Conservation (phyloP, 2,888 invertebrate species). For the Leptarthrus brevirostris region DNA sequence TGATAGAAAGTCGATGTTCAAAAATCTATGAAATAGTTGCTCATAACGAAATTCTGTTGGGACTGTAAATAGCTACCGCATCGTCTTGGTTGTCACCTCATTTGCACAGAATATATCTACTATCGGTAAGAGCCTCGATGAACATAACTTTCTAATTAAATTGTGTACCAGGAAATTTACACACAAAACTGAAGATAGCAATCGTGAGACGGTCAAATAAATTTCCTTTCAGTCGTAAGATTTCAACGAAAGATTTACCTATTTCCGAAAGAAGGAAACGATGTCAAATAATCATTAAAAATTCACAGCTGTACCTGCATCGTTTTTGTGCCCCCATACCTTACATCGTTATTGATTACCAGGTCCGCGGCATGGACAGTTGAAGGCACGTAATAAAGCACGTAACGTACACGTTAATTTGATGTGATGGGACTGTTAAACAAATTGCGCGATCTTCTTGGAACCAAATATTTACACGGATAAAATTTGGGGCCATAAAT, state of each 20-base stretch:
- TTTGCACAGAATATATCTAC: no score
- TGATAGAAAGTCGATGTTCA: no score
- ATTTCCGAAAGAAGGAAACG: slow-evolving; percentile 2
- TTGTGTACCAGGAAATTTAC: no score
- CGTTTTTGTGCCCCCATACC: not conserved
- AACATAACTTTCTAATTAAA: no score
- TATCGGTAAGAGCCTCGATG: no score
- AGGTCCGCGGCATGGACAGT: not conserved
- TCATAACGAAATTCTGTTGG: no score
- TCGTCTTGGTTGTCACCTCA: no score
- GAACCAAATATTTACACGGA: slow-evolving; percentile 40
- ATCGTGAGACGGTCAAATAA: slow-evolving; percentile 40
- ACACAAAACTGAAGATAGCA: slow-evolving; percentile 1
- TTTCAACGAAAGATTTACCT: slow-evolving; percentile 5
- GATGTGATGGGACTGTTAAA: slow-evolving; percentile 25
- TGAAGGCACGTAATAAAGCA: no score
- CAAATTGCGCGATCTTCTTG: slow-evolving; percentile 43
- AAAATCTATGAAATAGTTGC: no score
- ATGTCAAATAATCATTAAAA: slow-evolving; percentile 37
- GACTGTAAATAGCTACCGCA: no score
- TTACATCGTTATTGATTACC: slow-evolving; percentile 34
- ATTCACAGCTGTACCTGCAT: slow-evolving; percentile 21
- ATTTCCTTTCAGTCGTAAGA: slow-evolving; percentile 14
- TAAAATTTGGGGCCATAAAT: slow-evolving; percentile 43
- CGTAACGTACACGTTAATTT: slow-evolving; percentile 26